Evolutionary conservation across 2,888 invertebrate genomes (phyloP).

Genomic region (Limenitis camilla): DNA sequence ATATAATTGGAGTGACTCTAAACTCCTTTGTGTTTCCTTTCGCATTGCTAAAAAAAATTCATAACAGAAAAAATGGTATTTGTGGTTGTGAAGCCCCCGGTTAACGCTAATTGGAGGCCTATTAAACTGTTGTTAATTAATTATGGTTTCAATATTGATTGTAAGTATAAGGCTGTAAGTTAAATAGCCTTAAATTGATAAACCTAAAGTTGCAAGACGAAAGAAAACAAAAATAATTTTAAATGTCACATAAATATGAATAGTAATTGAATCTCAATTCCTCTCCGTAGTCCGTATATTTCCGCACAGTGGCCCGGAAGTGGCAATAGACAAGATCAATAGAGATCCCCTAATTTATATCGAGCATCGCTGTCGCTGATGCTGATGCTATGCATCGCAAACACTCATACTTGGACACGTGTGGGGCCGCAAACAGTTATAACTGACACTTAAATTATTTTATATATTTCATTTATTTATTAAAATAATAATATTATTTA

Average conservation of each 20-base stretch:
- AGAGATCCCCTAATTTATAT: slow-evolving; percentile 32
- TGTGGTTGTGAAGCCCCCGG: too few relatives aligned
- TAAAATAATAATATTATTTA: too few relatives aligned
- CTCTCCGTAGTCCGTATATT: not conserved
- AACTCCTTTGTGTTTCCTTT: too few relatives aligned
- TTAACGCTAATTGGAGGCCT: not conserved
- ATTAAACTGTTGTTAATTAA: too few relatives aligned
- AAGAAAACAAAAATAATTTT: not conserved
- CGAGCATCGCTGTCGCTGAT: slow-evolving; percentile 14
- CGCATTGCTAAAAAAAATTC: too few relatives aligned
- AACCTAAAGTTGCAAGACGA: too few relatives aligned
- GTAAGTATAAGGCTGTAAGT: too few relatives aligned
- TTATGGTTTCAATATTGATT: too few relatives aligned
- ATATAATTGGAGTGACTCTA: too few relatives aligned
- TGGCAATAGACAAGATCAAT: slow-evolving; percentile 35
- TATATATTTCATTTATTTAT: not conserved
- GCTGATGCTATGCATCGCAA: slow-evolving; percentile 25
- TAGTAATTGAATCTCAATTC: not conserved
- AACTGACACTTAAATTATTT: not conserved
- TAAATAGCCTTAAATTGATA: too few relatives aligned
- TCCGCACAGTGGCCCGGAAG: slow-evolving; percentile 9
- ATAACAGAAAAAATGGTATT: too few relatives aligned
- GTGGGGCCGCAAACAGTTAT: slow-evolving; percentile 14
- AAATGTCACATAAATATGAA: not conserved
- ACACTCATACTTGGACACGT: slow-evolving; percentile 25